Conservation (phyloP, 2,797 vertebrate genomes). For the Borostomias antarcticus region DNA sequence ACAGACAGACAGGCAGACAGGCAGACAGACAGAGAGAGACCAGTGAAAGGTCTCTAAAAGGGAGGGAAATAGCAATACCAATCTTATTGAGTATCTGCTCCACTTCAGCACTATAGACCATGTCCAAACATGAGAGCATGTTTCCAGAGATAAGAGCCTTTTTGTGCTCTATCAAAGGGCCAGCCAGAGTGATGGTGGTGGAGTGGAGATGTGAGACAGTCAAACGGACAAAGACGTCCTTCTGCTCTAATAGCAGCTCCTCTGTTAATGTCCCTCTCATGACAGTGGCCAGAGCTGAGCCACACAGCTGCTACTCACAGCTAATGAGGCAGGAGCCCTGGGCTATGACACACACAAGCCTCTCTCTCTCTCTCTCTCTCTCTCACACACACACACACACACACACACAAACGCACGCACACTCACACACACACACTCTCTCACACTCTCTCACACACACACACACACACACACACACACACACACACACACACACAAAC, state of each 20-base stretch:
- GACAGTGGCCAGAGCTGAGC: conserved; percentile 5
- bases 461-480: neutral
- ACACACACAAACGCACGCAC: neutral
- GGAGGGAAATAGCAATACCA: neutral
- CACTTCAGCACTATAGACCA: neutral
- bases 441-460: neutral
- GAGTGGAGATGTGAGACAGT: neutral
- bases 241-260: conserved; percentile 6
- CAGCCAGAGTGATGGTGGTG: neutral
- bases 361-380: too few relatives aligned
- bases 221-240: neutral
- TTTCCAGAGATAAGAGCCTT: neutral
- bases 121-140: neutral
- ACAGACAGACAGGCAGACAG: neutral
- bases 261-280: conserved; percentile 10
- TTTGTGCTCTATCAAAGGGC: neutral
- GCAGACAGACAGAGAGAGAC: neutral
- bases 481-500: neutral
- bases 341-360: neutral
- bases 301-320: conserved; percentile 4
- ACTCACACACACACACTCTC: too few relatives aligned
- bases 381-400: too few relatives aligned
- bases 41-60: neutral
- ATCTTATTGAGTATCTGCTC: neutral
- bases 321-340: conserved; percentile 4